Evolutionary conservation across 2,888 invertebrate genomes (phyloP).

Genomic region (Eilema caniola): DNA sequence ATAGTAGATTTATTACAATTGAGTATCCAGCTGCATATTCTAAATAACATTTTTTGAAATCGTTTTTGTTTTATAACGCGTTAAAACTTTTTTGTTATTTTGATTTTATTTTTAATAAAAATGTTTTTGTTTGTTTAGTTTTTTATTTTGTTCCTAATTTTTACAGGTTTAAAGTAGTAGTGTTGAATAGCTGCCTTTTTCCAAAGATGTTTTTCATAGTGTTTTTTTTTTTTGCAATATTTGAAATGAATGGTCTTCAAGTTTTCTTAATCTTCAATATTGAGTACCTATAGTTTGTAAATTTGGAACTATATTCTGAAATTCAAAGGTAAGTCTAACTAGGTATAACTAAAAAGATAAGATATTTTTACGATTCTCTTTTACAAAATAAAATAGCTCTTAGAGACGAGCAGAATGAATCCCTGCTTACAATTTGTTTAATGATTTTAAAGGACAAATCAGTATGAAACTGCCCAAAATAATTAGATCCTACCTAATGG

Average conservation of each 20-base stretch:
- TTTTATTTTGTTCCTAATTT: slow-evolving; percentile 24
- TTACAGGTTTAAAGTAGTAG: slow-evolving; percentile 12
- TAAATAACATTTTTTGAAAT: slow-evolving; percentile 8
- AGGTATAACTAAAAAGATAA: too few relatives aligned
- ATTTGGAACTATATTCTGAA: background rate
- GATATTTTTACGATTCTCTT: too few relatives aligned
- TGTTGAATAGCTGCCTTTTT: background rate
- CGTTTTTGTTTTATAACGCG: slow-evolving; percentile 1
- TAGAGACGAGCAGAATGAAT: too few relatives aligned
- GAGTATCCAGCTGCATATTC: background rate
- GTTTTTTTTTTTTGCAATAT: background rate
- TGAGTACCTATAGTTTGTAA: background rate
- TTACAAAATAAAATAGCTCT: too few relatives aligned
- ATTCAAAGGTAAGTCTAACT: too few relatives aligned
- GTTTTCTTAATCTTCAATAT: background rate
- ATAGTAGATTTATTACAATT: too few relatives aligned
- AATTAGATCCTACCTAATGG: too few relatives aligned
- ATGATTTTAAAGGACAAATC: too few relatives aligned
- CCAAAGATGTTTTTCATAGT: background rate
- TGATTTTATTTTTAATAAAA: slow-evolving; percentile 36
- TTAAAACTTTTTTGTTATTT: slow-evolving; percentile 27
- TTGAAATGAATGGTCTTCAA: background rate
- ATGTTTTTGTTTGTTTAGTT: slow-evolving; percentile 37
- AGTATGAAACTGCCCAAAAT: too few relatives aligned
- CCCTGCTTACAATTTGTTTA: too few relatives aligned